These are phyloP conservation scores for Rhorus exstirpatorius DNA, from an alignment of 2,888 invertebrate genomes.

Conservation along the genomic window DNA sequence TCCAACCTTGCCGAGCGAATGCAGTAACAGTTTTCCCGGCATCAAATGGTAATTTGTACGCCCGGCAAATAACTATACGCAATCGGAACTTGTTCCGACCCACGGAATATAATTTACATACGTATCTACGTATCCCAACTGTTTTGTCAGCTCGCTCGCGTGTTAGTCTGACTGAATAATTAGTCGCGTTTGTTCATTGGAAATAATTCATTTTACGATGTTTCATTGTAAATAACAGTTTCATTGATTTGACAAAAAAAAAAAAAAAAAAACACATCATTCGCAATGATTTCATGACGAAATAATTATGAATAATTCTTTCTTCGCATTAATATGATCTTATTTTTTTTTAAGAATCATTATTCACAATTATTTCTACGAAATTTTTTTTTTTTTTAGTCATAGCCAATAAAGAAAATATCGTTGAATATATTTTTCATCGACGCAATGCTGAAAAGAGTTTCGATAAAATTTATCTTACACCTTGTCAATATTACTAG, in stretches of 20 bases:
- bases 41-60: slow-evolving; percentile 56
- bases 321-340: too few relatives aligned
- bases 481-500: neutral
- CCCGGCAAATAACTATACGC: slow-evolving; percentile 39
- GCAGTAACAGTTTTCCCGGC: slow-evolving; percentile 1
- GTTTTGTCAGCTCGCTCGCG: slow-evolving; percentile 49
- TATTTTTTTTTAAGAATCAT: too few relatives aligned
- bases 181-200: slow-evolving; percentile 36
- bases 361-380: too few relatives aligned
- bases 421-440: too few relatives aligned
- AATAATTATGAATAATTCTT: neutral
- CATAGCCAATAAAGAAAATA: too few relatives aligned
- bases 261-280: too few relatives aligned
- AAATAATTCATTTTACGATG: slow-evolving; percentile 16
- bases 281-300: too few relatives aligned
- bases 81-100: slow-evolving; percentile 47
- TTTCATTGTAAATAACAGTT: too few relatives aligned
- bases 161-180: slow-evolving; percentile 38
- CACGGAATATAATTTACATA: slow-evolving; percentile 51
- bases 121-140: slow-evolving; percentile 54
- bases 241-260: too few relatives aligned
- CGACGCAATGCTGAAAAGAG: too few relatives aligned
- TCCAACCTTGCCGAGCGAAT: slow-evolving; percentile 5
- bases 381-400: too few relatives aligned
- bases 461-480: too few relatives aligned